These are phyloP conservation scores for Menidia menidia DNA, from an alignment of 2,797 vertebrate genomes.

Conservation along the genomic window DNA sequence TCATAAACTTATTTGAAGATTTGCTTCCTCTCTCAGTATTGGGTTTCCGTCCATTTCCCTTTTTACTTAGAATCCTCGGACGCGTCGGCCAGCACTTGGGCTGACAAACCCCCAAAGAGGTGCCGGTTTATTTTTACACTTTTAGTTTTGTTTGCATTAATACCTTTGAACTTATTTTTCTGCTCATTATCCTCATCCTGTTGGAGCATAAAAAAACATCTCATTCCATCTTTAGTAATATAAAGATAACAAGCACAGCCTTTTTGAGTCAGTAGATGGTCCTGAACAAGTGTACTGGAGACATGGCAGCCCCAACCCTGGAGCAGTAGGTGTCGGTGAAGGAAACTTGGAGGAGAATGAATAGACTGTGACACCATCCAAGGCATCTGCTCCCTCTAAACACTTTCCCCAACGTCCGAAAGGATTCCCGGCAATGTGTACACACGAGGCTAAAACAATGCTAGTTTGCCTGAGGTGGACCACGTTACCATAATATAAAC, in stretches of 20 bases:
- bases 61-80: slow-evolving; percentile 23
- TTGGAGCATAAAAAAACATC: slow-evolving; percentile 8
- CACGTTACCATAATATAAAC: slow-evolving; percentile 27
- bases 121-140: slow-evolving; percentile 9
- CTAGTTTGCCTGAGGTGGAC: slow-evolving; percentile 2
- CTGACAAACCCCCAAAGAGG: slow-evolving; percentile 15
- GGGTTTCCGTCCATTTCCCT: slow-evolving; percentile 16
- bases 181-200: slow-evolving; percentile 5
- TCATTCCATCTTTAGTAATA: slow-evolving; percentile 9
- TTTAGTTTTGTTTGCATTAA: slow-evolving; percentile 13
- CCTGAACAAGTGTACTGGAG: slow-evolving; percentile 11
- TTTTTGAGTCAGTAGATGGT: slow-evolving; percentile 18
- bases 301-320: slow-evolving; percentile 9
- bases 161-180: no score
- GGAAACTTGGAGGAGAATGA: slow-evolving; percentile 14
- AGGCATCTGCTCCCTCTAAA: slow-evolving; percentile 23
- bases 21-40: background rate
- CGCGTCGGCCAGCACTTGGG: slow-evolving; percentile 25
- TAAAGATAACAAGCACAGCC: background rate
- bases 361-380: slow-evolving; percentile 11
- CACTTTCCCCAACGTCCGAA: slow-evolving; percentile 29
- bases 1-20: background rate
- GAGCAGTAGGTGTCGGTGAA: slow-evolving; percentile 5
- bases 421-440: slow-evolving; percentile 12
- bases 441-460: slow-evolving; percentile 19